Percentiles rank a stretch among this genome's conserved stretches.
These are phyloP conservation scores for Sycobia sp. DNA, from an alignment of 1,140 invertebrate species.

Conservation along the genomic window DNA sequence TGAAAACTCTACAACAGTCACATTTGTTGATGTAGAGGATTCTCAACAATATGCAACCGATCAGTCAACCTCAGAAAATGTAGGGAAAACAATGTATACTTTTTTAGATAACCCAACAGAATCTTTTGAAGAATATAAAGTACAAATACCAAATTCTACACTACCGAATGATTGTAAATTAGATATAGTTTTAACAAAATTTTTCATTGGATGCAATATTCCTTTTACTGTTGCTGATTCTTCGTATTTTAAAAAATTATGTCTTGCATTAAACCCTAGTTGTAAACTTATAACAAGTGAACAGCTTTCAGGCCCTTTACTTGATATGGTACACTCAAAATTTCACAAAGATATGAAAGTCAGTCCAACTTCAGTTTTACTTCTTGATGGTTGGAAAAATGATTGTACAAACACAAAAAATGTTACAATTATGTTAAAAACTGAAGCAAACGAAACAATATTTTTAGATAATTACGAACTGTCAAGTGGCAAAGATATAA, in stretches of 20 bases:
- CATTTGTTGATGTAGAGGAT: constrained; percentile 29
- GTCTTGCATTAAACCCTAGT: constrained; percentile 24
- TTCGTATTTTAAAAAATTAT: constrained; percentile 29
- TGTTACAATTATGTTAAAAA: constrained; percentile 29
- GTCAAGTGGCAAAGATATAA: constrained; percentile 21
- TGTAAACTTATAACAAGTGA: constrained; percentile 17
- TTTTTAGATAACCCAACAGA: constrained; percentile 14
- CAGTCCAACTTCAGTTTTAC: constrained; percentile 22
- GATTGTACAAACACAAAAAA: constrained; percentile 26
- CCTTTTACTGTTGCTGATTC: constrained; percentile 29
- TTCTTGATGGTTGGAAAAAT: constrained; percentile 32
- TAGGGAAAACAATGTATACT: constrained; percentile 18
- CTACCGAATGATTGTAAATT: neutral
- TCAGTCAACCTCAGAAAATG: neutral
- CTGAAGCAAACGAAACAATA: constrained; percentile 28
- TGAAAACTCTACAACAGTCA: constrained; percentile 18
- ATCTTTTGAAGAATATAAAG: constrained; percentile 10
- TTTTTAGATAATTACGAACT: constrained; percentile 32
- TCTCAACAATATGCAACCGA: neutral
- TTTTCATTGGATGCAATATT: constrained; percentile 33
- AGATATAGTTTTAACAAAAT: constrained; percentile 18
- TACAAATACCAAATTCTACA: neutral
- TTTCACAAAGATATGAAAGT: constrained; percentile 28
- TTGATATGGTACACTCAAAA: constrained; percentile 29
- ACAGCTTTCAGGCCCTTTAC: constrained; percentile 14